Conservation (phyloP, 2,888 invertebrate species). For the Perizoma flavofasciatum region DNA sequence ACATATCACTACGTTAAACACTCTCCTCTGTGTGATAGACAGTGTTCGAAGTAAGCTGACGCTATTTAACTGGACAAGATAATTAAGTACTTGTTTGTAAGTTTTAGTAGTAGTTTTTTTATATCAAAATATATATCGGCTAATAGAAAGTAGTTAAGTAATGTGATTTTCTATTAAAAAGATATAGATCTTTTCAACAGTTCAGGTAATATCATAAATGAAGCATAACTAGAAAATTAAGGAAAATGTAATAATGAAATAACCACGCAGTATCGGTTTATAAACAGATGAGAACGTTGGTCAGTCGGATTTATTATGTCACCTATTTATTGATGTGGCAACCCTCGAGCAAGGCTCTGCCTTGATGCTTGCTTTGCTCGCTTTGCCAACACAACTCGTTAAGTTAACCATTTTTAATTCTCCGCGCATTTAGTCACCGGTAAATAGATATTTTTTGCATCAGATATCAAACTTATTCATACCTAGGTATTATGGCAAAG, state of each 20-base stretch:
- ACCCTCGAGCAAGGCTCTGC: slow-evolving; percentile 40
- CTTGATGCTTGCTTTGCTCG: slow-evolving; percentile 49
- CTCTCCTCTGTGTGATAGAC: too few species aligned
- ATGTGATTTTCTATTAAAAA: too few species aligned
- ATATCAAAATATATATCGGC: too few species aligned
- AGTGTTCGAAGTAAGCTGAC: too few species aligned
- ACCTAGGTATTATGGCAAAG: background rate
- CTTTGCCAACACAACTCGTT: slow-evolving; percentile 41
- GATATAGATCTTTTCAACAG: too few species aligned
- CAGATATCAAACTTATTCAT: slow-evolving; percentile 3
- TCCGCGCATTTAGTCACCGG: slow-evolving; percentile 22
- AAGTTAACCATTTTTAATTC: slow-evolving; percentile 32
- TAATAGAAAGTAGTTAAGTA: too few species aligned
- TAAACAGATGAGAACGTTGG: slow-evolving; percentile 14
- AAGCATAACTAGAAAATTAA: too few species aligned
- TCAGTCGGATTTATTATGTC: slow-evolving; percentile 18
- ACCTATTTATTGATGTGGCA: slow-evolving; percentile 27
- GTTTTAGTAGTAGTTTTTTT: too few species aligned
- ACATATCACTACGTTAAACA: slow-evolving; percentile 1
- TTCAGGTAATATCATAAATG: too few species aligned
- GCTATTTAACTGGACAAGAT: too few species aligned
- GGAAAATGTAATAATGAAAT: too few species aligned
- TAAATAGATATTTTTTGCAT: slow-evolving; percentile 14
- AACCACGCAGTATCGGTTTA: background rate
- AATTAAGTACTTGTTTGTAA: too few species aligned